Evolutionary conservation across 2,113 vertebrate species (phyloP).

Genomic region (Drymodes brunneopygia): DNA sequence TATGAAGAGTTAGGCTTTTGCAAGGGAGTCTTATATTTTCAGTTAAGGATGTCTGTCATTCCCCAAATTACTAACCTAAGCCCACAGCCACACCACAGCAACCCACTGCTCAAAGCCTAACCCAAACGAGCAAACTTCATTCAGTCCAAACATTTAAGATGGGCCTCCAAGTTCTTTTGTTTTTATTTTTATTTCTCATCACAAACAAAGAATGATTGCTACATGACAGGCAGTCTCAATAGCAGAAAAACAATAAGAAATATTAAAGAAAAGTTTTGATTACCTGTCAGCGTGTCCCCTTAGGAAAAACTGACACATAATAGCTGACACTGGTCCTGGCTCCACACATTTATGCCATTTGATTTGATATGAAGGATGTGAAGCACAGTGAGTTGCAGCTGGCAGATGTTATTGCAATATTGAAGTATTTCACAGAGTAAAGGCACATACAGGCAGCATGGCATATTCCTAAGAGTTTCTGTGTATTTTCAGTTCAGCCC

Average conservation of each 20-base stretch:
- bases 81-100: background rate
- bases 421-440: constrained; percentile 36
- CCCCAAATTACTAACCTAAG: background rate
- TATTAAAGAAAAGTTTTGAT: constrained; percentile 64
- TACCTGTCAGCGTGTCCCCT: constrained; percentile 48
- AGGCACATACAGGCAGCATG: background rate
- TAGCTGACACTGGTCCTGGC: constrained; percentile 33
- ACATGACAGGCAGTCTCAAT: constrained; percentile 30
- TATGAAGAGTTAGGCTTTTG: background rate
- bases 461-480: background rate
- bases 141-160: background rate
- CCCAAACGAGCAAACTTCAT: background rate
- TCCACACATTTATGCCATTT: constrained; percentile 4
- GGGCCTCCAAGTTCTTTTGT: background rate
- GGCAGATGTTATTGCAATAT: constrained; percentile 53
- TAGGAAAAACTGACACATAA: constrained; percentile 55
- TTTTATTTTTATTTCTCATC: constrained; percentile 16
- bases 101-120: background rate
- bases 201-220: constrained; percentile 18
- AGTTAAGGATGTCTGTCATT: background rate
- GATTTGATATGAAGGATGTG: constrained; percentile 45
- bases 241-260: constrained; percentile 47
- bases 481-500: background rate
- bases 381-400: constrained; percentile 34
- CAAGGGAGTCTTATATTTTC: background rate